Base-by-base conservation (phyloP, 2,113 vertebrate genomes). In the Oceanites oceanicus region DNA sequence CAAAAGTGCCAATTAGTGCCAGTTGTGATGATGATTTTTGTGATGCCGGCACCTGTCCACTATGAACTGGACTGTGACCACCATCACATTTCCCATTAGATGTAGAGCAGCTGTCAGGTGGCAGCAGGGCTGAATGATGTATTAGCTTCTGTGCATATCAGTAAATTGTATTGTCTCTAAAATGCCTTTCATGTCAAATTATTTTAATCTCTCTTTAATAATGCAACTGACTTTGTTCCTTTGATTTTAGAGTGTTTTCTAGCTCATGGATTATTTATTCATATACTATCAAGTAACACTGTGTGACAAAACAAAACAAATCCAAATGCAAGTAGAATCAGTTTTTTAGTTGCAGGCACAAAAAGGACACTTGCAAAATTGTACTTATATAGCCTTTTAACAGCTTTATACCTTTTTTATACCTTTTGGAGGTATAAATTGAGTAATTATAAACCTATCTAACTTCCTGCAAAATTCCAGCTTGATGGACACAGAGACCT, bases 171-270 rank as follows among this genome's bases (percentile, higher is more conserved):
- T 56, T 88, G 50, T 93, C 67, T 94, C 81, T 80, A 86, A 95
- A 96, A 90, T 62, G 50, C 65, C 36, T 96, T 93, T 94, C 78
- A 81, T 68, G 59, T 93, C 47, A 93, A 85, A 88, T 93, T 84
- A 93, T 88, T 94, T 90, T 93, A 96, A 88, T 79, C 25, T 58
- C 45, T 89, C 45, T 90, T 97, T 84, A 95, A 95, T 93, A 95
- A 93, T 90, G 78, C 67, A 96, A 42, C 75, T 65, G 75, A 73
- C 56, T 92, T 94, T 12, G 19, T 72, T 93, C 40, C 76, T 86
- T 84, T 91, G 75, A 77, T 92, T 93, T 96, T 58, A 71, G 22
- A 67, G 34, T 85, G 52, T 65, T 93, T 94, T 86, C 70, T 56
- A 83, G 40, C 68, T 94, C 63, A 93, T 42, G 73, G 81, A 83